A percentile compares a stretch with the other conserved stretches of the same genome.
Evolutionary conservation across 2,888 invertebrate genomes (phyloP).

Genomic region (Tetramorium bicarinatum): DNA sequence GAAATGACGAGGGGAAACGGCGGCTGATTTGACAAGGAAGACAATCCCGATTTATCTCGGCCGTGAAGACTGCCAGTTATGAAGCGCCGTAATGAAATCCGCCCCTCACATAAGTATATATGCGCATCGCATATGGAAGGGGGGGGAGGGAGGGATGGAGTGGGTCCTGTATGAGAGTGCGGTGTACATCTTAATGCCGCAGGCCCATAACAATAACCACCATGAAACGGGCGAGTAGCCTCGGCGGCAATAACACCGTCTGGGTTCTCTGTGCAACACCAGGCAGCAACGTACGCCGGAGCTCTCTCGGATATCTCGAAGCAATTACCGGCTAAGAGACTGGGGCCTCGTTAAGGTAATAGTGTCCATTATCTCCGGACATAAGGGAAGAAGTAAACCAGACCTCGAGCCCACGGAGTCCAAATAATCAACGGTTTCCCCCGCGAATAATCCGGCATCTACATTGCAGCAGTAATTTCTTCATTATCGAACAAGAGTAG

Average conservation of each 20-base stretch:
- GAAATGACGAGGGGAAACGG: constrained; percentile 50
- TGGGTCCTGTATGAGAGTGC: constrained; percentile 77
- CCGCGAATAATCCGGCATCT: constrained; percentile 65
- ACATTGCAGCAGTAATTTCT: constrained; percentile 27
- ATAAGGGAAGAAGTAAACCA: constrained; percentile 84
- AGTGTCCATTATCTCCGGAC: constrained; percentile 84
- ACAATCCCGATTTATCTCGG: constrained; percentile 82
- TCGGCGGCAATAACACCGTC: constrained; percentile 83
- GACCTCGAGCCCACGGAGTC: constrained; percentile 76
- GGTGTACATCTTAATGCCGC: constrained; percentile 85
- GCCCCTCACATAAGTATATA: constrained; percentile 67
- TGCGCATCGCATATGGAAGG: constrained; percentile 57
- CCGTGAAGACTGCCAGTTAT: constrained; percentile 79
- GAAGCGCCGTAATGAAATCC: constrained; percentile 84
- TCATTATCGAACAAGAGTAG: constrained; percentile 19
- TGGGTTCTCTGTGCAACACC: constrained; percentile 79
- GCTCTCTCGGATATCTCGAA: constrained; percentile 83
- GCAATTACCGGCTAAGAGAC: constrained; percentile 85
- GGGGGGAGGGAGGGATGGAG: constrained; percentile 63
- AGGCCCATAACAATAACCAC: constrained; percentile 85
- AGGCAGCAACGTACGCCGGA: constrained; percentile 72
- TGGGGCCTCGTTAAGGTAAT: constrained; percentile 85
- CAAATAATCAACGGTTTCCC: constrained; percentile 78
- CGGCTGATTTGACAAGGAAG: constrained; percentile 77
- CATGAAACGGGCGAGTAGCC: constrained; percentile 83